These are phyloP conservation scores for Hipposideros armiger DNA, from an alignment of 2,113 vertebrate genomes.

Conservation along the genomic window DNA sequence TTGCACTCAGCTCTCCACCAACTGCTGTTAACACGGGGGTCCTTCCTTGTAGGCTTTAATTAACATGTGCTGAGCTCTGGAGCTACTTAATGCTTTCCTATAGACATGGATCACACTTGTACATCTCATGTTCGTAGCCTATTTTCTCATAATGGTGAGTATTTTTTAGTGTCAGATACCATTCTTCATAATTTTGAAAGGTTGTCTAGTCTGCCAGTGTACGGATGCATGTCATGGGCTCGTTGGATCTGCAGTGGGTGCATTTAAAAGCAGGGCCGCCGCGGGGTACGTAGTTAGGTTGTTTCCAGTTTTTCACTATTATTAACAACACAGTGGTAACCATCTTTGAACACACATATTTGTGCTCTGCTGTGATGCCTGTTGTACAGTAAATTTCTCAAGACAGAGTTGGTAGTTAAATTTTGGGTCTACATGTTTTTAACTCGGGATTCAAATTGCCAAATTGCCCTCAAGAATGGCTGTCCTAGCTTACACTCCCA, in stretches of 20 bases:
- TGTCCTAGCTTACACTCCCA: not conserved
- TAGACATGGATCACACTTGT: not conserved
- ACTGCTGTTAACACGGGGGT: not conserved
- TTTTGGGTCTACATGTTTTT: not conserved
- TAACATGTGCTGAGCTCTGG: not conserved
- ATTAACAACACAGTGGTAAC: not conserved
- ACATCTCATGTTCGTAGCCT: not conserved
- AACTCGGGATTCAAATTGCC: not conserved
- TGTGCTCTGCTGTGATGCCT: not conserved
- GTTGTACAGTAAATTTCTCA: not conserved
- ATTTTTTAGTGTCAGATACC: not conserved
- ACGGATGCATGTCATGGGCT: accelerated
- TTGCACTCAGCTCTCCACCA: not conserved
- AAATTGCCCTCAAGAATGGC: conserved; percentile 4
- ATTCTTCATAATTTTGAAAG: not conserved
- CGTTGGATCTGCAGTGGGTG: not conserved
- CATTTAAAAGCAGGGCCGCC: not conserved
- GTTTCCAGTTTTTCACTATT: not conserved
- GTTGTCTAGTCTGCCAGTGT: not conserved
- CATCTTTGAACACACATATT: not conserved
- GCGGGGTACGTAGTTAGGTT: not conserved
- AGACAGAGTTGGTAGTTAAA: not conserved
- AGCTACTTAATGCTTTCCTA: not conserved
- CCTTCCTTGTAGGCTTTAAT: not conserved
- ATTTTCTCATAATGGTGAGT: not conserved